Base-by-base conservation (phyloP, 1,140 invertebrate species). In the Papilio helenus region DNA sequence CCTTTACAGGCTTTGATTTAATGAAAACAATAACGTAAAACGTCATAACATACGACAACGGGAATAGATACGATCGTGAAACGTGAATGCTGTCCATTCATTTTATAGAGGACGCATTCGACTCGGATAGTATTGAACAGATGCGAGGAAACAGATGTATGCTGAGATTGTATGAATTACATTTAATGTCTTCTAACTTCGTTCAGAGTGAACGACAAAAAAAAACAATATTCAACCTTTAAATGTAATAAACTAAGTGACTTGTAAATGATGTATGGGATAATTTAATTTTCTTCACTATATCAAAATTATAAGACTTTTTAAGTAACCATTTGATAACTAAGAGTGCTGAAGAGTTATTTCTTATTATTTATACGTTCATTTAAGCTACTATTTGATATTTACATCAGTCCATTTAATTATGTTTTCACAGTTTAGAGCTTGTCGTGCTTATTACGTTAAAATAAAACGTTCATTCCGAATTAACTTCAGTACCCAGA, bases 21-120 rank as follows among this genome's bases (percentile, higher is more conserved):
- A 29, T 68, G 23, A 68, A 29, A 68, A 68, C 61, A 68, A 68
- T 68, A 68, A 68, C 23, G 61, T 68, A 68, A 61, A 61, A 68
- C 61, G 61, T 29, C 61, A 68, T 18, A 68, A 29, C 61, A 68
- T 7, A 68, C 61, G 61, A 68, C 26, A 4, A 26, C n/a, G 12
- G 46, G 46, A 26, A 29, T 26, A 49, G 46, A 74, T 74, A 74
- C 5, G 72, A 74, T 73, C 18, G 18, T 73, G 44, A 42, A 73
- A 44, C 42, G 20, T 51, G 72, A 49, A 51, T 49, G 42, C 42
- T 46, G 23, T 23, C 42, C 18, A 74, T 74, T 74, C 72, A 74
- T 74, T n/a, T 74, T 74, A 29, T 29, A 46, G 20, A 51, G 44
- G 23, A 49, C 72, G 72, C 42, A 73, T 73, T 74, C 23, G 5